A percentile compares a stretch with the other conserved stretches of the same genome.
Evolutionary conservation across 2,113 vertebrate genomes (phyloP).

Genomic region (Scophthalmus maximus): DNA sequence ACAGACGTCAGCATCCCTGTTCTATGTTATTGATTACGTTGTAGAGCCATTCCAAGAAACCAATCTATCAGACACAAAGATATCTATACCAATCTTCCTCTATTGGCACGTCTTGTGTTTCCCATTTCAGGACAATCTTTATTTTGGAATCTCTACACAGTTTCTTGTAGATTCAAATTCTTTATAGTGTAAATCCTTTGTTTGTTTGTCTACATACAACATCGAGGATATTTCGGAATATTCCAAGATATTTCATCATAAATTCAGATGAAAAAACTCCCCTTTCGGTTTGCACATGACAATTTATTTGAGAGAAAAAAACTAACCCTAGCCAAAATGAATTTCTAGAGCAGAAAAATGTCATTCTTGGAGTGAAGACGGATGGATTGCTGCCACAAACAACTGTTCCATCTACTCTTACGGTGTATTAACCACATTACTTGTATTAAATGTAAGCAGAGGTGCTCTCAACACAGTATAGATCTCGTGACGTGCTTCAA

Average conservation of each 20-base stretch:
- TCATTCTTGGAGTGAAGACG: not conserved
- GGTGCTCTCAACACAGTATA: not conserved
- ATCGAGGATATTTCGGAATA: slow-evolving; percentile 30
- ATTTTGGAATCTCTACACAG: not conserved
- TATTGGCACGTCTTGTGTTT: not conserved
- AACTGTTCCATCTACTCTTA: not conserved
- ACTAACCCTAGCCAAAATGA: not conserved
- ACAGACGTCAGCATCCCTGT: slow-evolving; percentile 18
- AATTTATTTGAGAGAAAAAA: not conserved
- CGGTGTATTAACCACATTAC: not conserved
- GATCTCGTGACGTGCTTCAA: not conserved
- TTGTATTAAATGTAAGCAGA: not conserved
- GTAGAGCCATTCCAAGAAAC: slow-evolving; percentile 16
- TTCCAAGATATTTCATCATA: slow-evolving; percentile 34
- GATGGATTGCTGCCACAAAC: not conserved
- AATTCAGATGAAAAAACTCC: slow-evolving; percentile 25
- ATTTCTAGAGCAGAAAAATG: not conserved
- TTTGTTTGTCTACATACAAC: too few relatives aligned
- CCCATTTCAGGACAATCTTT: slow-evolving; percentile 7
- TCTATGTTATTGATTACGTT: slow-evolving; percentile 24
- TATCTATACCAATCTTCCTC: not conserved
- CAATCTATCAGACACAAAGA: slow-evolving; percentile 23
- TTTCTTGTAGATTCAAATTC: not conserved
- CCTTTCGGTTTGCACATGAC: not conserved
- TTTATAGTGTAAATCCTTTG: not conserved